phyloP scores from a whole-genome alignment of 2,888 invertebrate species.

The Margaritifera margaritifera region DNA sequence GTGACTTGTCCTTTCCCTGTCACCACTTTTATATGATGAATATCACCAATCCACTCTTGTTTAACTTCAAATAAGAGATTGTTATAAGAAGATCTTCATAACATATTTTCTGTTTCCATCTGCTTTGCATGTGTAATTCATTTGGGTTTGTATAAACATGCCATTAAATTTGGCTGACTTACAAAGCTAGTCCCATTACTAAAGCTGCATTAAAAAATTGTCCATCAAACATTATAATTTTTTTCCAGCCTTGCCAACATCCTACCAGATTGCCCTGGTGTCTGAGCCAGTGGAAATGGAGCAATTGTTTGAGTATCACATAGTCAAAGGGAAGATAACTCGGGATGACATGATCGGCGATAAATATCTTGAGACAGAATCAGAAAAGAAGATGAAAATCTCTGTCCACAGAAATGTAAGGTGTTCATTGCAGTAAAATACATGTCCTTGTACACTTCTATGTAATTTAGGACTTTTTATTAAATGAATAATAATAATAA shows the following conservation, averaged over 20 bases:
- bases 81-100: too few relatives aligned
- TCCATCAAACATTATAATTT: background rate
- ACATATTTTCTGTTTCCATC: background rate
- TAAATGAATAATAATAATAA: too few relatives aligned
- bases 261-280: conserved; percentile 39
- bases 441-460: too few relatives aligned
- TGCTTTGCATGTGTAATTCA: background rate
- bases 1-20: too few relatives aligned
- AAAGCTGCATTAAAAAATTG: too few relatives aligned
- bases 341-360: conserved; percentile 73
- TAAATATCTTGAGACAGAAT: conserved; percentile 70
- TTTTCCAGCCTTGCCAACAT: conserved; percentile 37
- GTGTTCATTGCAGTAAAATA: too few relatives aligned
- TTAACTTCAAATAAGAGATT: too few relatives aligned
- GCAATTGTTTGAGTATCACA: conserved; percentile 73
- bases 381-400: conserved; percentile 71
- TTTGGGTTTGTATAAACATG: conserved; percentile 1
- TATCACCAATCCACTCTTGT: too few relatives aligned
- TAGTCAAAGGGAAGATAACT: conserved; percentile 71
- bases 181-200: too few relatives aligned
- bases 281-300: conserved; percentile 47
- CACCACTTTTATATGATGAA: too few relatives aligned
- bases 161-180: too few relatives aligned
- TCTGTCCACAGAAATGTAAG: conserved; percentile 74
- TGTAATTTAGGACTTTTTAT: too few relatives aligned